These are phyloP conservation scores for Heliothis subflexa DNA, from an alignment of 1,140 invertebrate genomes.

Conservation along the genomic window DNA sequence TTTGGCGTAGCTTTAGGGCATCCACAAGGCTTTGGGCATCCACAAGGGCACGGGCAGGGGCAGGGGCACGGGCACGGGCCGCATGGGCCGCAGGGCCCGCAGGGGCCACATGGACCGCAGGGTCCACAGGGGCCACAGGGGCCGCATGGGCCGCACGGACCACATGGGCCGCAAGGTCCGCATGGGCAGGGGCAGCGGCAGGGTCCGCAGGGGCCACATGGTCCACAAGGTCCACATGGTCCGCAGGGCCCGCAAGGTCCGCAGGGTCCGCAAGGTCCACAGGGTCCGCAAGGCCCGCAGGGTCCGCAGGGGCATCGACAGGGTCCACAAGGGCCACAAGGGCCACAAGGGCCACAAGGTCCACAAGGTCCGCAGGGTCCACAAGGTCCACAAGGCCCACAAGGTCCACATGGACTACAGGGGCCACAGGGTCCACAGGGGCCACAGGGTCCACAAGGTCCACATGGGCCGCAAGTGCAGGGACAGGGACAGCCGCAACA, in stretches of 20 bases:
- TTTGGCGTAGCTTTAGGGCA: slow-evolving; percentile 57
- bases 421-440: slow-evolving; percentile 58
- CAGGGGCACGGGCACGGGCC: slow-evolving; percentile 10
- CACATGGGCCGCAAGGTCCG: slow-evolving; percentile 49
- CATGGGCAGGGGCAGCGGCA: slow-evolving; percentile 52
- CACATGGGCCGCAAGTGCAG: slow-evolving; percentile 52
- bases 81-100: slow-evolving; percentile 45
- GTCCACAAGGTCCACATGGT: slow-evolving; percentile 84
- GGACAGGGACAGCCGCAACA: slow-evolving; percentile 53
- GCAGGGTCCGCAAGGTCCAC: slow-evolving; percentile 62
- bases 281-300: slow-evolving; percentile 57
- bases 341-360: slow-evolving; percentile 60
- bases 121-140: slow-evolving; percentile 45
- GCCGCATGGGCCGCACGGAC: slow-evolving; percentile 42
- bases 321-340: slow-evolving; percentile 52
- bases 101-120: slow-evolving; percentile 46
- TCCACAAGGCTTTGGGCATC: slow-evolving; percentile 55
- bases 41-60: slow-evolving; percentile 76
- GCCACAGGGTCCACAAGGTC: slow-evolving; percentile 60
- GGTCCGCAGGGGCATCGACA: slow-evolving; percentile 59
- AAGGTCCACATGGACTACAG: slow-evolving; percentile 83
- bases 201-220: slow-evolving; percentile 60
- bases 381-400: slow-evolving; percentile 62
- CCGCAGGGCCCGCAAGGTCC: slow-evolving; percentile 54
- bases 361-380: slow-evolving; percentile 61